Percentiles rank a stretch among this genome's conserved stretches.
phyloP scores from a whole-genome alignment of 2,888 invertebrate genomes.

The Nymphalis c-album region DNA sequence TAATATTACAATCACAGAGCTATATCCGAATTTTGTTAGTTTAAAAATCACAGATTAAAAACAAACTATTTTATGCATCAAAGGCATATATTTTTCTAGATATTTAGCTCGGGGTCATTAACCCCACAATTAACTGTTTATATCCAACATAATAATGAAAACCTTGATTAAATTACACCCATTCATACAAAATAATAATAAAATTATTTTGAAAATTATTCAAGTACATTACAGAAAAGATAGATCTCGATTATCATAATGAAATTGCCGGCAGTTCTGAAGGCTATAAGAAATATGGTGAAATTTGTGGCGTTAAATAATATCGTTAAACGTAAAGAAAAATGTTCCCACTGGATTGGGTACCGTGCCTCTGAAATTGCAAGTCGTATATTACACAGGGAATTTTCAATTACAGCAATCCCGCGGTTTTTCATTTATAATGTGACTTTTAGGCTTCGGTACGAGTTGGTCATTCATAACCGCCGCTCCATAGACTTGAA shows the following conservation, averaged over 20 bases:
- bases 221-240: slow-evolving; percentile 33
- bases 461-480: slow-evolving; percentile 71
- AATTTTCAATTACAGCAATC: slow-evolving; percentile 81
- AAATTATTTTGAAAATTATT: slow-evolving; percentile 31
- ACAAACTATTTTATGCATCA: too few species aligned
- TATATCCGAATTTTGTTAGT: too few species aligned
- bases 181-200: slow-evolving; percentile 25
- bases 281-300: slow-evolving; percentile 70
- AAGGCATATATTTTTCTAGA: too few species aligned
- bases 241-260: slow-evolving; percentile 74
- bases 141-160: too few species aligned
- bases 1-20: too few species aligned
- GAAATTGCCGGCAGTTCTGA: slow-evolving; percentile 70
- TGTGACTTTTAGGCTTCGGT: slow-evolving; percentile 77
- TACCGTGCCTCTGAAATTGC: slow-evolving; percentile 72
- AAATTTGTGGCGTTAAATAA: slow-evolving; percentile 80
- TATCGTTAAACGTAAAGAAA: slow-evolving; percentile 77
- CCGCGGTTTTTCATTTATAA: slow-evolving; percentile 80
- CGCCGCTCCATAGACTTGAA: slow-evolving; percentile 45
- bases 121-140: too few species aligned
- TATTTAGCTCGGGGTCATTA: too few species aligned
- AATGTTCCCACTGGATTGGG: slow-evolving; percentile 67
- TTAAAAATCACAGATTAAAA: too few species aligned
- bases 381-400: slow-evolving; percentile 79
- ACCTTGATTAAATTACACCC: not conserved